Base-by-base conservation (phyloP, 2,113 vertebrate species). In the Cryptotis parvus region DNA sequence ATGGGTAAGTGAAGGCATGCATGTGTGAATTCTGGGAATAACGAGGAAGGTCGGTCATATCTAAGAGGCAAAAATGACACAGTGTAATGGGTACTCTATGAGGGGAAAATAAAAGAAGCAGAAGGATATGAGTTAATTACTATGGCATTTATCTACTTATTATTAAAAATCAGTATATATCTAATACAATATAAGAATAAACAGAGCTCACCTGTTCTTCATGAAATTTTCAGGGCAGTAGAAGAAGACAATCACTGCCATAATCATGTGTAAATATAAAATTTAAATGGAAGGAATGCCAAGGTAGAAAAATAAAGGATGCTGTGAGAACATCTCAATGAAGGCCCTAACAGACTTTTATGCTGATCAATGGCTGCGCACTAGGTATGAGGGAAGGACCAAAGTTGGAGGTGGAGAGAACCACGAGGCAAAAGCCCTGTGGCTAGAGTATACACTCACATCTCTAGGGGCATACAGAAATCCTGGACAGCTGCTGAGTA, bases 401-500 rank as follows among this genome's bases (percentile, higher is more conserved):
- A 81, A 79, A 41, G 45, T 41, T 66, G n/a, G 18, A 61, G 37
- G 69, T 5, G 35, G 31, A 73, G 27, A 31, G 24, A 84, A 45
- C 14, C 22, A 52, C n/a, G 0, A 2, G 55, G 58, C 65, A 83
- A 61, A 84, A 20, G 20, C 24, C 37, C 18, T 11, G 9, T 22
- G 27, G 41, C 58, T 70, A 9, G 4, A 73, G n/a, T 3, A 7
- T 1, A 3, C 7, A 1, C 7, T 10, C 9, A 24, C 6, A 39
- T 9, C 52, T 27, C 43, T 49, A 52, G 70, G 11, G n/a, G 45
- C 14, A 6, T 3, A 12, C n/a, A 4, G 20, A 82, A 74, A 29
- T 9, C 20, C 31, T 2, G 4, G 1, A n/a, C 73, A 6, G 0
- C 0, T 5, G 33, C 31, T 10, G 22, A 2, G 11, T 0, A 3